phyloP scores from a whole-genome alignment of 1,140 invertebrate species.

The Drosophila mayri region DNA sequence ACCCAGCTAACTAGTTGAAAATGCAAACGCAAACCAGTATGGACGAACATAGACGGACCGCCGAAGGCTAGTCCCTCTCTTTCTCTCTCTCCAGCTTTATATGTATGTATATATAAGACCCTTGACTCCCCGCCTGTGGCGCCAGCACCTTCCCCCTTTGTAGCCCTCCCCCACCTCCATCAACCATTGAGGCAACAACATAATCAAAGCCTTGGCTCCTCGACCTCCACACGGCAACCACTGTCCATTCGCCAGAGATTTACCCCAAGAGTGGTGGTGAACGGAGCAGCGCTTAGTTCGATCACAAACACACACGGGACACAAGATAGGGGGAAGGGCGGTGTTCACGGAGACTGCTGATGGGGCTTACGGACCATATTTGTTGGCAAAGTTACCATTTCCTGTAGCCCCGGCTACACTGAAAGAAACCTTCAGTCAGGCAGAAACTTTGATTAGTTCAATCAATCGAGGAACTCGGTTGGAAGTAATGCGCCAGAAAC shows the following conservation, averaged over 20 bases:
- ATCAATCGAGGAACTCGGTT: slow-evolving; percentile 40
- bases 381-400: slow-evolving; percentile 72
- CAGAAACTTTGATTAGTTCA: slow-evolving; percentile 53
- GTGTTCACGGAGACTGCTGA: slow-evolving; percentile 1
- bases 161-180: neutral
- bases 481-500: slow-evolving; percentile 36
- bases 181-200: slow-evolving; percentile 39
- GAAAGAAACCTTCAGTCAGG: slow-evolving; percentile 38
- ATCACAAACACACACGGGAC: slow-evolving; percentile 50
- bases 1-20: slow-evolving; percentile 61
- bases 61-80: slow-evolving; percentile 15
- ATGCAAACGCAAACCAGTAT: slow-evolving; percentile 66
- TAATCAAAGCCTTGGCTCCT: slow-evolving; percentile 50
- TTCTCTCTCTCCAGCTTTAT: neutral
- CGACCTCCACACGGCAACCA: slow-evolving; percentile 4
- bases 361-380: slow-evolving; percentile 51
- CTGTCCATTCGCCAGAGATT: slow-evolving; percentile 8
- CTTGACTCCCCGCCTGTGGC: neutral
- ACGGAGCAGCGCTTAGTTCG: slow-evolving; percentile 45
- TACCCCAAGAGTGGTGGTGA: slow-evolving; percentile 39
- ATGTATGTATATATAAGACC: neutral
- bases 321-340: too few species aligned
- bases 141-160: neutral
- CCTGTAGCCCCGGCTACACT: slow-evolving; percentile 47
- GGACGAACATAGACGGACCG: slow-evolving; percentile 31